Conservation (phyloP, 2,888 invertebrate species). For the Agriopis leucophaearia region DNA sequence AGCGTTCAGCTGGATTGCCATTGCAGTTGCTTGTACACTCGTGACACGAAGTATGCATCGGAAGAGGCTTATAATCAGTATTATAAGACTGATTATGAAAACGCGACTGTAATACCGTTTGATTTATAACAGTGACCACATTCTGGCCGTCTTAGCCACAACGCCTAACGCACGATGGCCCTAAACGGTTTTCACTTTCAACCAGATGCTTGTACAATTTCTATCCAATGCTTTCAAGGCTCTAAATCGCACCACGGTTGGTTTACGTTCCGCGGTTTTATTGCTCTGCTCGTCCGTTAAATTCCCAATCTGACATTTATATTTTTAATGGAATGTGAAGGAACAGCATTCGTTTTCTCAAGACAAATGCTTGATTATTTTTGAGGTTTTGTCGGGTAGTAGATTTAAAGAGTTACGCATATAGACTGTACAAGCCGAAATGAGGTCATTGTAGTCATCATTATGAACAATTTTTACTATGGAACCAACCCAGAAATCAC, state of each 20-base stretch:
- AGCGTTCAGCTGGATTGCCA: no score
- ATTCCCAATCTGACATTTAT: slow-evolving; percentile 33
- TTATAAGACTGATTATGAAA: no score
- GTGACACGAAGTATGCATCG: no score
- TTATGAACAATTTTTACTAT: no score
- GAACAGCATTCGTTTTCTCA: slow-evolving; percentile 19
- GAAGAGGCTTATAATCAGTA: no score
- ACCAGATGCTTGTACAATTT: slow-evolving; percentile 22
- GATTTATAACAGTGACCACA: not conserved
- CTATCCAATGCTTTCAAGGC: slow-evolving; percentile 24
- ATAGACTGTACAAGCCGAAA: no score
- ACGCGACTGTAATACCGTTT: no score
- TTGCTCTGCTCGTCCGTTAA: slow-evolving; percentile 27
- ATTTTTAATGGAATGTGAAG: slow-evolving; percentile 34
- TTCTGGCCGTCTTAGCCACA: not conserved
- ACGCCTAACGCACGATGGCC: not conserved
- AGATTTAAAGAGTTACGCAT: no score
- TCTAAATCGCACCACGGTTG: slow-evolving; percentile 20
- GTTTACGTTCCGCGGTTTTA: slow-evolving; percentile 31
- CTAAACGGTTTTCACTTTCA: slow-evolving; percentile 16
- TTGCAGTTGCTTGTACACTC: no score
- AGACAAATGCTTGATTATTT: slow-evolving; percentile 21
- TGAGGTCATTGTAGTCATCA: no score
- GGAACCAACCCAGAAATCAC: no score
- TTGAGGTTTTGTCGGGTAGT: slow-evolving; percentile 8